Evolutionary conservation across 2,888 invertebrate species (phyloP).

Genomic region (Crocallis elinguaria): DNA sequence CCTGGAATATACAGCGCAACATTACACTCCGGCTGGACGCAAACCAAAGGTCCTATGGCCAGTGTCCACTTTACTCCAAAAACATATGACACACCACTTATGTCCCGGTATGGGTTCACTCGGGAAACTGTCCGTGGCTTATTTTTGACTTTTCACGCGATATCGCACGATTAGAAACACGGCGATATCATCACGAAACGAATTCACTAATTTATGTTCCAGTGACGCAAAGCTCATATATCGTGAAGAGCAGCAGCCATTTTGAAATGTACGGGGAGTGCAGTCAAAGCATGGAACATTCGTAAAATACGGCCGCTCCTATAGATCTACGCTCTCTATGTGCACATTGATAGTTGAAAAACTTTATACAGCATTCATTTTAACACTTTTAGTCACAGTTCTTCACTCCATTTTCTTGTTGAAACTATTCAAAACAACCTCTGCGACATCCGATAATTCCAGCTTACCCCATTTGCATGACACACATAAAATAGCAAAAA

Average conservation of each 20-base stretch:
- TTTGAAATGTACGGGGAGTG: slow-evolving; percentile 85
- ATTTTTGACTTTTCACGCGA: slow-evolving; percentile 70
- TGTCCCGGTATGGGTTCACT: slow-evolving; percentile 64
- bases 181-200: slow-evolving; percentile 69
- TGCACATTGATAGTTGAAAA: slow-evolving; percentile 60
- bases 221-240: slow-evolving; percentile 86
- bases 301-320: slow-evolving; percentile 72
- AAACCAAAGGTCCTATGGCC: slow-evolving; percentile 82
- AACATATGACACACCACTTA: slow-evolving; percentile 83
- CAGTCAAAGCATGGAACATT: slow-evolving; percentile 85
- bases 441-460: slow-evolving; percentile 85
- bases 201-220: slow-evolving; percentile 82
- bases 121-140: slow-evolving; percentile 63
- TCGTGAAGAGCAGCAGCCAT: slow-evolving; percentile 86
- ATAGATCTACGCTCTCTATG: slow-evolving; percentile 58
- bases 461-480: slow-evolving; percentile 91
- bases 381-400: slow-evolving; percentile 75
- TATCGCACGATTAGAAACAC: slow-evolving; percentile 71
- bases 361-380: slow-evolving; percentile 77
- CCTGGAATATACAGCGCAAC: slow-evolving; percentile 79
- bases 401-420: slow-evolving; percentile 79
- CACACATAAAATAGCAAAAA: slow-evolving; percentile 88
- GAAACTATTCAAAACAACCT: slow-evolving; percentile 85
- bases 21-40: slow-evolving; percentile 79
- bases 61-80: slow-evolving; percentile 80